Base-by-base conservation (phyloP, 64 coral and sea anemone genomes). In the Porites australiensis region DNA sequence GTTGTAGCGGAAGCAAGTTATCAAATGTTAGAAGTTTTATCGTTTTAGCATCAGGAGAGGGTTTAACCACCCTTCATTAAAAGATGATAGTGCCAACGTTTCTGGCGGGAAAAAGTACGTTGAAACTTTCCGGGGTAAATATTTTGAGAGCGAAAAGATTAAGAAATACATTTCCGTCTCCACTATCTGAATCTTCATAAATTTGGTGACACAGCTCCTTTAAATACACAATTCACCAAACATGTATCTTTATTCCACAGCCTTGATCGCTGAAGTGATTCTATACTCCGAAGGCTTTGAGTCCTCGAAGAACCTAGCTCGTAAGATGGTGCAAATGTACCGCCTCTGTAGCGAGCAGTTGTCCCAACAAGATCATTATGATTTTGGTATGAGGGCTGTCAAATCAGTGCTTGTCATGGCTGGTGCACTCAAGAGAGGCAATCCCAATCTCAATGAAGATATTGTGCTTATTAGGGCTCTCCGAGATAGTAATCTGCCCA, bases 241-340 rank as follows among this genome's bases (percentile, higher is more conserved):
- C 14, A 15, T 19, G 85, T 16, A 13, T n/a, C 61, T 6, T 71
- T 20, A 65, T 19, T 23, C 50, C 90, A 4, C 47, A 99, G 98
- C 94, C 50, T 83, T 99, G 18, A 99, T 99, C 86, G 98, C 98
- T 10, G 98, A 99, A 92, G 98, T 99, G 6, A 95, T 99, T 68
- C 84, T 99, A 3, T 99, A 99, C 88, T 99, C 98, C 44, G 96
- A 98, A 85, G 97, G 98, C 14, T 99, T 99, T 77, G 98, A 99
- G 73, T 99, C 98, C 4, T 99, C 98, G 23, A 99, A 99, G 72
- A 99, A 93, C 63, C 88, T 99, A 37, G 94, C 98, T 58, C 98
- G 98, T 73, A 99, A 99, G 77, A 99, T 99, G 98, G 94, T 96
- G 5, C 98, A 99, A 70, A 99, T 99, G 98, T 99, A 99, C 79